Evolutionary conservation across 2,113 vertebrate genomes (phyloP), one percentile per base, ranked within the genome.

Genomic region (Anas platyrhynchos): DNA sequence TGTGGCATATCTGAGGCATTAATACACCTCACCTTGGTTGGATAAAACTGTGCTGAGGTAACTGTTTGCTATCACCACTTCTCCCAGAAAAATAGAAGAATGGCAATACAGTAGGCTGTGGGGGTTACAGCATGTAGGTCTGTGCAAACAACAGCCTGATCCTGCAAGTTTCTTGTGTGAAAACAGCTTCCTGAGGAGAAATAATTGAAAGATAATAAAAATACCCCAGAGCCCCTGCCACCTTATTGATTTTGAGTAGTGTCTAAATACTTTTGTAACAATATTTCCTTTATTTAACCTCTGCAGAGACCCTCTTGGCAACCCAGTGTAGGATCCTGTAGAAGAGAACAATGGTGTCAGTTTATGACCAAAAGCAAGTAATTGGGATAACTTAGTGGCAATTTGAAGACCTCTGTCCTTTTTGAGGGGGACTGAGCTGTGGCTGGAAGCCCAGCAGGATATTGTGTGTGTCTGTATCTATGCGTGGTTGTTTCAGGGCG

Each of bases 311-410:
- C 22, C 7, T 17, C 9, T 63, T 82, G 65, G 29, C 29, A 90
- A 81, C 17, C 32, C 56, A 23, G 23, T 0, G 0, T 50, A 66
- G 43, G 25, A 34, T 12, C 48, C 41, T 31, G 9, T 13, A 36
- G 46, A 76, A 55, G 43, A 82, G 43, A 88, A 44, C 5, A 59
- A 11, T 15, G 16, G 5, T 58, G 31, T 11, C 82, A 44, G n/a
- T n/a, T 85, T 67, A 54, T 14, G 67, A 85, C 62, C 41, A 62
- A 78, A 78, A 89, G 18, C 29, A 69, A 27, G 20, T 58, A 59
- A 34, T 81, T 46, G 61, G 44, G 55, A 62, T 25, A 75, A 68
- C n/a, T 27, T 31, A 71, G 32, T 26, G 44, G 36, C 54, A 83
- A 55, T 72, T 32, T 63, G 62, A 88, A 88, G 83, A 85, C 9